phyloP scores from a whole-genome alignment of 1,140 invertebrate genomes.

The Telenomus remus region DNA sequence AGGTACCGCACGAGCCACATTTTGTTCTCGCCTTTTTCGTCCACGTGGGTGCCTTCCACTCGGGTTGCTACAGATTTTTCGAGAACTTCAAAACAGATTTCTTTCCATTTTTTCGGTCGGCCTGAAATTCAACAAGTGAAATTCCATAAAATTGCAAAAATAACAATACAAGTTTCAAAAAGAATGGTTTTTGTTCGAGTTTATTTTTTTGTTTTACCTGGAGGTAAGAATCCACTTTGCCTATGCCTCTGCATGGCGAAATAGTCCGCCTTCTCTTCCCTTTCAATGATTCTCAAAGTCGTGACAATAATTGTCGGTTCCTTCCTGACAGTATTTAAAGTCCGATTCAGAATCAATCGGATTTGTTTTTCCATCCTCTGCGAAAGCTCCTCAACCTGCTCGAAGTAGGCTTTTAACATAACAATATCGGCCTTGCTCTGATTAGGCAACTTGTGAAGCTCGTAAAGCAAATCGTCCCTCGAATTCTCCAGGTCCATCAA shows the following conservation, averaged over 20 bases:
- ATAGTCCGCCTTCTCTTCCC: constrained; percentile 94
- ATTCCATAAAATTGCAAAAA: too few relatives aligned
- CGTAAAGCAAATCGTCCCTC: constrained; percentile 92
- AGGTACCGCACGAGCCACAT: constrained; percentile 93
- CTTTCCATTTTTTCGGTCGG: constrained; percentile 94
- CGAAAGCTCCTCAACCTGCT: constrained; percentile 94
- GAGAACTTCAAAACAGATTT: constrained; percentile 89
- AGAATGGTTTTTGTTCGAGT: too few relatives aligned
- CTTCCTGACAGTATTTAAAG: constrained; percentile 94
- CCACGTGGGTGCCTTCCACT: constrained; percentile 93
- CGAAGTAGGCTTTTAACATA: constrained; percentile 95
- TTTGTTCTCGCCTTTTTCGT: constrained; percentile 93
- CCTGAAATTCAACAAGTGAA: too few relatives aligned
- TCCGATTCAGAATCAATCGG: constrained; percentile 90
- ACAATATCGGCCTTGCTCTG: constrained; percentile 92
- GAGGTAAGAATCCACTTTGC: constrained; percentile 92
- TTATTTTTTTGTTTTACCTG: too few relatives aligned
- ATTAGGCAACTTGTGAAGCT: constrained; percentile 94
- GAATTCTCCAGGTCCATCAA: constrained; percentile 97
- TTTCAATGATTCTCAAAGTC: constrained; percentile 95
- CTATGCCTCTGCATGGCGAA: constrained; percentile 85
- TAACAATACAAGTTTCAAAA: too few relatives aligned
- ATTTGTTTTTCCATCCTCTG: constrained; percentile 94
- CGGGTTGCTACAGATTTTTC: constrained; percentile 88
- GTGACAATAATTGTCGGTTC: constrained; percentile 98